A percentile compares a stretch with the other conserved stretches of the same genome.
phyloP scores from a whole-genome alignment of 2,888 invertebrate species.

The Eulithis testata region DNA sequence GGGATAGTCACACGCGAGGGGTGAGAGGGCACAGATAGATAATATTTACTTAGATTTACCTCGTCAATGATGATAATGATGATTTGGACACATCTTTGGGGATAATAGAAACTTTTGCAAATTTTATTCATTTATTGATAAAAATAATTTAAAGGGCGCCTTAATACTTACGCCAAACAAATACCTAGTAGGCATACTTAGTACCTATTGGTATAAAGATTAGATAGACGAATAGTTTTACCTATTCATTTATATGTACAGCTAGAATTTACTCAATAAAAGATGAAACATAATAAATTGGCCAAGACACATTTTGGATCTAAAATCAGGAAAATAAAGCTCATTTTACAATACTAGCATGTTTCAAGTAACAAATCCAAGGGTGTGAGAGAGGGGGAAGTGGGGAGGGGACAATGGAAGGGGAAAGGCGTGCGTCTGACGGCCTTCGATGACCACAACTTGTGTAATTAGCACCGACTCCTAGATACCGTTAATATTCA shows the following conservation, averaged over 20 bases:
- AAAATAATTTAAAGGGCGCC: no score
- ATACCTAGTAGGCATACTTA: no score
- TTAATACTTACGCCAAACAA: no score
- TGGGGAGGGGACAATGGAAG: constrained; percentile 22
- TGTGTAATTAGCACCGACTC: constrained; percentile 46
- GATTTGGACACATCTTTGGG: no score
- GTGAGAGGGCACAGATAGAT: constrained; percentile 13
- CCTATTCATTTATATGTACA: no score
- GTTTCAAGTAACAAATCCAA: background rate
- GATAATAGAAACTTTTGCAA: no score
- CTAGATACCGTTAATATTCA: constrained; percentile 33
- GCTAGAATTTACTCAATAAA: background rate
- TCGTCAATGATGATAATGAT: no score
- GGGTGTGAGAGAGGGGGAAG: constrained; percentile 8
- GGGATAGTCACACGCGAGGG: constrained; percentile 29
- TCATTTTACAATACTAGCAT: constrained; percentile 2
- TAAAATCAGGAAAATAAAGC: background rate
- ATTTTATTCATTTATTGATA: no score
- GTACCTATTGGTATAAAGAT: no score
- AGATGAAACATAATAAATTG: no score
- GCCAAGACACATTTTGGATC: background rate
- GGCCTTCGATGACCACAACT: constrained; percentile 53
- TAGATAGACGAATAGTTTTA: no score
- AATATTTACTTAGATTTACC: background rate
- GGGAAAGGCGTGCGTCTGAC: constrained; percentile 57